Percentiles rank a stretch among this genome's conserved stretches.
Evolutionary conservation across 2,113 vertebrate species (phyloP).

Genomic region (Climacteris rufus): DNA sequence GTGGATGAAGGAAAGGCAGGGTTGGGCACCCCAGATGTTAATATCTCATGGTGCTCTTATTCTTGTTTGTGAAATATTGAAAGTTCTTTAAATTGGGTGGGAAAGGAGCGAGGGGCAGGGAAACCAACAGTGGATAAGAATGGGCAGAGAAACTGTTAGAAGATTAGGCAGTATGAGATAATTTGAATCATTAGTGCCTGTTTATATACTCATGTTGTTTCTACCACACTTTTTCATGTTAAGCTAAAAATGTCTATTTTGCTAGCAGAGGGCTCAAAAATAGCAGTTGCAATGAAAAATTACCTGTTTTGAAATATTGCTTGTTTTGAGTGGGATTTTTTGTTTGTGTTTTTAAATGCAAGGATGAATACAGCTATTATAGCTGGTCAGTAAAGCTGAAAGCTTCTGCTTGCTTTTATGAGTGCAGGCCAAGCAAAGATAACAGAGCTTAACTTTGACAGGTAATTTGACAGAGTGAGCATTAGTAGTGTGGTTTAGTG

Average conservation of each 20-base stretch:
- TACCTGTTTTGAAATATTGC: too few relatives aligned
- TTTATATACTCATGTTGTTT: background rate
- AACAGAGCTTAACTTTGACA: background rate
- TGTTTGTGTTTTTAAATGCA: background rate
- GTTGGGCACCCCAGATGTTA: background rate
- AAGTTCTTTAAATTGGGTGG: background rate
- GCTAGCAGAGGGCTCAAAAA: background rate
- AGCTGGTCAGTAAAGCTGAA: background rate
- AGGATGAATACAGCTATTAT: background rate
- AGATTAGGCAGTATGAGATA: background rate
- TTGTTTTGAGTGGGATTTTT: background rate
- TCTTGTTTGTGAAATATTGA: background rate
- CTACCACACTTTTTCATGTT: background rate
- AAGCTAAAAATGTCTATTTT: background rate
- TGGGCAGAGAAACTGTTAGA: background rate
- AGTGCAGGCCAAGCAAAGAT: background rate
- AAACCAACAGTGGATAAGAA: background rate
- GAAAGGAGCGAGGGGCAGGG: background rate
- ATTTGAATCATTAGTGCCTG: background rate
- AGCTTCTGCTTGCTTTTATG: background rate
- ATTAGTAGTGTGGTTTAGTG: background rate
- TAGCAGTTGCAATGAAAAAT: background rate
- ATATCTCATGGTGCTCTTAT: accelerated
- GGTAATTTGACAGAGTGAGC: background rate
- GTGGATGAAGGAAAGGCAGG: background rate